Evolutionary conservation across 2,888 invertebrate species (phyloP).

Genomic region (Diaperis boleti): DNA sequence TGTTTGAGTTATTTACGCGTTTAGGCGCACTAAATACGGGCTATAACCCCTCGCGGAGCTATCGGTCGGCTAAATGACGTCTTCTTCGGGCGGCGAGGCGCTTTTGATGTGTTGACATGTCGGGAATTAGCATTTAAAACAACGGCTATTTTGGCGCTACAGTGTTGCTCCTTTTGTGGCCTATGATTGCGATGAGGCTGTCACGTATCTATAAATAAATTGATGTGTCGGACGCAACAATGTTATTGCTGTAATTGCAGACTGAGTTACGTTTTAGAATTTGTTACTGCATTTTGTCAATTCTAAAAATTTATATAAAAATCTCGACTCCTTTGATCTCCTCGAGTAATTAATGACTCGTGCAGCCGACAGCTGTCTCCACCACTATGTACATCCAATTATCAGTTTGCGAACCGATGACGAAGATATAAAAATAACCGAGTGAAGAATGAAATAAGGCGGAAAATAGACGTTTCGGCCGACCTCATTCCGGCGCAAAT

Average conservation of each 20-base stretch:
- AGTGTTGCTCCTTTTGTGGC: no score
- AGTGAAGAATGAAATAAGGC: neutral
- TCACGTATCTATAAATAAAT: no score
- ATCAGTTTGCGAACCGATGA: neutral
- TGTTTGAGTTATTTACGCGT: slow-evolving; percentile 54
- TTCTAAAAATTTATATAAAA: no score
- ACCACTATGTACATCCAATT: slow-evolving; percentile 1
- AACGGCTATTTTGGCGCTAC: no score
- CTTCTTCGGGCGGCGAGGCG: slow-evolving; percentile 51
- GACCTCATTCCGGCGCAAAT: neutral
- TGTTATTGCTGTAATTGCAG: no score
- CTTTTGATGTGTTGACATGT: slow-evolving; percentile 52
- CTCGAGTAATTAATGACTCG: neutral
- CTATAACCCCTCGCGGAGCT: slow-evolving; percentile 53
- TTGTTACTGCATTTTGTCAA: no score
- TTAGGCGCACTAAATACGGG: slow-evolving; percentile 47
- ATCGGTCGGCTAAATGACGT: slow-evolving; percentile 52
- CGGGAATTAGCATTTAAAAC: no score
- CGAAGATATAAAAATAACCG: neutral
- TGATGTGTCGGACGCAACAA: no score
- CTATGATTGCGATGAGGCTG: no score
- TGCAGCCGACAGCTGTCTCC: neutral
- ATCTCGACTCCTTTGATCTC: neutral
- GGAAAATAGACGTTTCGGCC: neutral
- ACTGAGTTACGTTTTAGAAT: no score